A percentile compares a stretch with the other conserved stretches of the same genome.
These are phyloP conservation scores for Pachycephala philippinensis DNA, from an alignment of 2,113 vertebrate genomes.

Conservation along the genomic window DNA sequence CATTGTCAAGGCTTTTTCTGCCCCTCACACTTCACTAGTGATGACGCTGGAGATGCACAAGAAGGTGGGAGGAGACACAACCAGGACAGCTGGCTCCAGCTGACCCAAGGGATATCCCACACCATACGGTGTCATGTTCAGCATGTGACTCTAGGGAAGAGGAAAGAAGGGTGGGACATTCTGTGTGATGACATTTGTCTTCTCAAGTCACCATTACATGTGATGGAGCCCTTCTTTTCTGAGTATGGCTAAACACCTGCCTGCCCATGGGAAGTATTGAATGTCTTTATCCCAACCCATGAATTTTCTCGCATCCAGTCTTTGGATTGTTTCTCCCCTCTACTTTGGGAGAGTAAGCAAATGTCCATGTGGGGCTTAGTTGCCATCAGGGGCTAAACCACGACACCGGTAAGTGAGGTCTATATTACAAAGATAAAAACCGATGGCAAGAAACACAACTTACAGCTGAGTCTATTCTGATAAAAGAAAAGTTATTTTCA, in stretches of 20 bases:
- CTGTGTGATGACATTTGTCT: accelerated
- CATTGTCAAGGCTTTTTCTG: not conserved
- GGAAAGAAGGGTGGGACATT: not conserved
- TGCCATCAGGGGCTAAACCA: not conserved
- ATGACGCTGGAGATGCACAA: not conserved
- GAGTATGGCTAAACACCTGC: not conserved
- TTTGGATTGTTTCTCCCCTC: not conserved
- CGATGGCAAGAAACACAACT: not conserved
- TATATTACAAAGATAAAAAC: not conserved
- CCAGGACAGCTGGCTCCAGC: not conserved
- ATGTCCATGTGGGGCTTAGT: not conserved
- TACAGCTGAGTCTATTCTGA: not conserved
- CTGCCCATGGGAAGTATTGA: not conserved
- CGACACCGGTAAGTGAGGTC: not conserved
- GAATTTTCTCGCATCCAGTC: not conserved
- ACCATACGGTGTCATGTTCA: accelerated
- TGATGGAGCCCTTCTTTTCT: not conserved
- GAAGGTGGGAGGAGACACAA: not conserved
- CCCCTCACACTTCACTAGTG: not conserved
- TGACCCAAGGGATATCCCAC: not conserved
- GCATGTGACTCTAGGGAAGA: not conserved
- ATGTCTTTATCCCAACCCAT: not conserved
- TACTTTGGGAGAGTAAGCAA: accelerated
- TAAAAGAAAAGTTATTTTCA: not conserved
- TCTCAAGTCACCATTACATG: accelerated